These are phyloP conservation scores for Acanthosepion esculentum DNA, from an alignment of 2,888 invertebrate species.

Conservation along the genomic window DNA sequence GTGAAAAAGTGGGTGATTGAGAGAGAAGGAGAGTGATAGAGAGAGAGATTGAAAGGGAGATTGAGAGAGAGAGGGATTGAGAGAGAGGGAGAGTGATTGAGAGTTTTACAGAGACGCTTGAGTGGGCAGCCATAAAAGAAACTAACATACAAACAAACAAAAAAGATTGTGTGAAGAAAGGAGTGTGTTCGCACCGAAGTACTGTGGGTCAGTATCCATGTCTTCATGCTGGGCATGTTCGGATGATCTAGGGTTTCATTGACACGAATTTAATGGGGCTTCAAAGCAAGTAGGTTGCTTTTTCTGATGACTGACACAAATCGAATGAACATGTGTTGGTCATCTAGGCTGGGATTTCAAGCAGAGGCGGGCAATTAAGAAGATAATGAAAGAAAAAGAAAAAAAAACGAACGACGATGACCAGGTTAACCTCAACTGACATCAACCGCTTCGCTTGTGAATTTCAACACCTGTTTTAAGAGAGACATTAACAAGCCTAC, in stretches of 20 bases:
- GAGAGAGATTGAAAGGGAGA: not conserved
- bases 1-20: no score
- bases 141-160: no score
- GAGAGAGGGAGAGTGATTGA: no score
- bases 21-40: not conserved
- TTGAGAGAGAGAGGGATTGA: no score
- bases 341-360: not conserved
- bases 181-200: not conserved
- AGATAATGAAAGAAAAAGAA: not conserved
- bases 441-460: not conserved
- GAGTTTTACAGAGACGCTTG: no score
- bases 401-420: not conserved
- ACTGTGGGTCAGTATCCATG: not conserved
- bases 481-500: not conserved
- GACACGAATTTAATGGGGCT: slow-evolving; percentile 3
- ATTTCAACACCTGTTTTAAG: slow-evolving; percentile 9
- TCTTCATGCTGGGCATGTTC: slow-evolving; percentile 18
- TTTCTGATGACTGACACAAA: not conserved
- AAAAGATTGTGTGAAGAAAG: not conserved
- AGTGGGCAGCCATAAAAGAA: no score
- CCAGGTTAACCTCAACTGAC: not conserved
- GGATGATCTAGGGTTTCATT: not conserved
- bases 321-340: slow-evolving; percentile 9
- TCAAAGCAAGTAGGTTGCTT: not conserved
- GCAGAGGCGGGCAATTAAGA: not conserved